Evolutionary conservation across 2,797 vertebrate genomes (phyloP).

Genomic region (Dicrostonyx torquatus): DNA sequence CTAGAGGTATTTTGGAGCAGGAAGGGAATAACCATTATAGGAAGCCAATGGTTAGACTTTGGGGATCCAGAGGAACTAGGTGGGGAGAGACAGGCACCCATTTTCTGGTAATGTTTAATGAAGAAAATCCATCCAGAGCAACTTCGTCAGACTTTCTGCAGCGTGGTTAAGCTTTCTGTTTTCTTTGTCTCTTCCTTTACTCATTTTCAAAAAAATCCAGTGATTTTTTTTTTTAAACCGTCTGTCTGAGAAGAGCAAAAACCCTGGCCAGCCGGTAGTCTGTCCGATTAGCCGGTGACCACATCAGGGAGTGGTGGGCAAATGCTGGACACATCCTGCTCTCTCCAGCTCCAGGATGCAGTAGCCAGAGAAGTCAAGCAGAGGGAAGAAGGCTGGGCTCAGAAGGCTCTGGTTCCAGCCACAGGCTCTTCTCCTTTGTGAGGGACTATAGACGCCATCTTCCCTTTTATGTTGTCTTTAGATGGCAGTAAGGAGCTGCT

Average conservation of each 20-base stretch:
- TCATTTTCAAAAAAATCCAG: not conserved
- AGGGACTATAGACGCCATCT: not conserved
- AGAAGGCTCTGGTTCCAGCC: not conserved
- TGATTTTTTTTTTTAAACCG: not conserved
- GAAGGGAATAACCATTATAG: not conserved
- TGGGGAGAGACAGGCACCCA: not conserved
- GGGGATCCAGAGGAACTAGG: not conserved
- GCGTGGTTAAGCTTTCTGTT: not conserved
- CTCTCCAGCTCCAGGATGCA: not conserved
- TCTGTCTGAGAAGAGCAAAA: not conserved
- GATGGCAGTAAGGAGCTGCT: not conserved
- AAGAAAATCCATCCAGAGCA: not conserved
- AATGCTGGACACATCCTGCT: not conserved
- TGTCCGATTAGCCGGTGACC: too few species aligned
- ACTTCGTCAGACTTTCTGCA: not conserved
- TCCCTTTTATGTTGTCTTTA: not conserved
- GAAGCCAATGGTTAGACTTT: not conserved
- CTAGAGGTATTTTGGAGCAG: not conserved
- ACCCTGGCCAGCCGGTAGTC: too few species aligned
- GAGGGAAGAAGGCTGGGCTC: not conserved
- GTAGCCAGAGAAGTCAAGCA: not conserved
- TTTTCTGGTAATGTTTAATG: not conserved
- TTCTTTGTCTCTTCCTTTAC: not conserved
- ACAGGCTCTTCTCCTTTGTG: not conserved
- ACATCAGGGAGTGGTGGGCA: not conserved